Evolutionary conservation across 2,888 invertebrate species (phyloP).

Genomic region (Nephrotoma guestfalica): DNA sequence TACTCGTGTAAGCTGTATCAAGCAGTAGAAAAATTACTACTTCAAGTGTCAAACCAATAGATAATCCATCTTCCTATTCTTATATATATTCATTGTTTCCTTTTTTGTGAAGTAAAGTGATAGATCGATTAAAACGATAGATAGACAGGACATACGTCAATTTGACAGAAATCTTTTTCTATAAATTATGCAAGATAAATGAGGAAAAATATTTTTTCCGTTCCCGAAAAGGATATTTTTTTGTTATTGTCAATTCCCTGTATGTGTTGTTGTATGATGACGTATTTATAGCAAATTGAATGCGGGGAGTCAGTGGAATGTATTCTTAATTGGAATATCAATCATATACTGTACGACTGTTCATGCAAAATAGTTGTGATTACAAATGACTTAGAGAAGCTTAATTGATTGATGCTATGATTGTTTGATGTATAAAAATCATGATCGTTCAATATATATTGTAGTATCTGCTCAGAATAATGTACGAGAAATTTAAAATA

Average conservation of each 20-base stretch:
- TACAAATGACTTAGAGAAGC: not conserved
- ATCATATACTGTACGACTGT: not conserved
- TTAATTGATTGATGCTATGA: not conserved
- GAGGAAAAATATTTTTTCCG: not conserved
- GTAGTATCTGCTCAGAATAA: too few species aligned
- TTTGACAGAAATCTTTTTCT: constrained; percentile 1
- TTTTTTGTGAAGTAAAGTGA: not conserved
- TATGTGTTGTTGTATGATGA: not conserved
- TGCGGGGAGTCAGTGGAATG: not conserved
- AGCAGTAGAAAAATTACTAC: not conserved
- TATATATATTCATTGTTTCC: not conserved
- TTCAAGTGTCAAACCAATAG: not conserved
- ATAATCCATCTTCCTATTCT: not conserved
- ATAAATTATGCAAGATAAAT: not conserved
- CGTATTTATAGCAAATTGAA: not conserved
- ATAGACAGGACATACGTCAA: constrained; percentile 2
- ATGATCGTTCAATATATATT: too few species aligned
- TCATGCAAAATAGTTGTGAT: not conserved
- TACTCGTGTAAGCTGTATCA: not conserved
- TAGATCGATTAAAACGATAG: not conserved
- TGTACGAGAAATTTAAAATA: too few species aligned
- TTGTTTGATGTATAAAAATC: too few species aligned
- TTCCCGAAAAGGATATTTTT: not conserved
- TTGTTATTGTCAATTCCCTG: not conserved
- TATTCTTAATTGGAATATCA: not conserved